These are phyloP conservation scores for Caenorhabditis latens DNA, from an alignment of 1,140 invertebrate species.

Conservation along the genomic window DNA sequence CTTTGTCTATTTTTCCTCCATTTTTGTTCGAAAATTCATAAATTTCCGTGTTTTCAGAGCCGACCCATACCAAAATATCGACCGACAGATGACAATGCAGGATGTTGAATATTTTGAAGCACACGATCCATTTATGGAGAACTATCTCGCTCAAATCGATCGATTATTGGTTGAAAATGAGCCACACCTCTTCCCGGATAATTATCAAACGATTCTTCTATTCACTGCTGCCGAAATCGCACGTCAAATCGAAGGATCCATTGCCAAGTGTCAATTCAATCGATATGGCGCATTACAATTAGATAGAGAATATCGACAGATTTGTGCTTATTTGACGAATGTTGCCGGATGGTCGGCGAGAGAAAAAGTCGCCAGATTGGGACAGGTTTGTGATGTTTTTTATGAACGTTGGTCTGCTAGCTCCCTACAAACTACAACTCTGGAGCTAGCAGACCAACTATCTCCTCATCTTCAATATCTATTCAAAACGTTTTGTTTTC, in stretches of 20 bases:
- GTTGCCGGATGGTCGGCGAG: constrained; percentile 91
- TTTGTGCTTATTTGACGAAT: constrained; percentile 88
- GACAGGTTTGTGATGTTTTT: constrained; percentile 80
- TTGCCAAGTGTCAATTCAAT: constrained; percentile 90
- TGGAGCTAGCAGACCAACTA: too few species aligned
- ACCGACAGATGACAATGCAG: constrained; percentile 69
- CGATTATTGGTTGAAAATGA: constrained; percentile 87
- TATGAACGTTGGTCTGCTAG: background rate
- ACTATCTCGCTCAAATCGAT: constrained; percentile 88
- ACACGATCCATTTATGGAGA: constrained; percentile 90
- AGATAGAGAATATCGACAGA: constrained; percentile 90
- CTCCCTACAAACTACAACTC: too few species aligned
- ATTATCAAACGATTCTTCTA: constrained; percentile 64
- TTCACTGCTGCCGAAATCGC: constrained; percentile 83
- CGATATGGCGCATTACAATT: constrained; percentile 88
- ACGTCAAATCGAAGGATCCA: constrained; percentile 86
- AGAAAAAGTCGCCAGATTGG: constrained; percentile 90
- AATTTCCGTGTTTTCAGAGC: constrained; percentile 53
- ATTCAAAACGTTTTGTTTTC: background rate
- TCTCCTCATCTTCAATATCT: too few species aligned
- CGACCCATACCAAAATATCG: constrained; percentile 68
- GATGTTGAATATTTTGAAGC: constrained; percentile 91
- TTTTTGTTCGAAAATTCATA: too few species aligned
- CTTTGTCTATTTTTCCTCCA: too few species aligned
- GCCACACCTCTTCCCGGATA: constrained; percentile 73